phyloP scores from a whole-genome alignment of 2,797 vertebrate species.

The Anniella stebbinsi region DNA sequence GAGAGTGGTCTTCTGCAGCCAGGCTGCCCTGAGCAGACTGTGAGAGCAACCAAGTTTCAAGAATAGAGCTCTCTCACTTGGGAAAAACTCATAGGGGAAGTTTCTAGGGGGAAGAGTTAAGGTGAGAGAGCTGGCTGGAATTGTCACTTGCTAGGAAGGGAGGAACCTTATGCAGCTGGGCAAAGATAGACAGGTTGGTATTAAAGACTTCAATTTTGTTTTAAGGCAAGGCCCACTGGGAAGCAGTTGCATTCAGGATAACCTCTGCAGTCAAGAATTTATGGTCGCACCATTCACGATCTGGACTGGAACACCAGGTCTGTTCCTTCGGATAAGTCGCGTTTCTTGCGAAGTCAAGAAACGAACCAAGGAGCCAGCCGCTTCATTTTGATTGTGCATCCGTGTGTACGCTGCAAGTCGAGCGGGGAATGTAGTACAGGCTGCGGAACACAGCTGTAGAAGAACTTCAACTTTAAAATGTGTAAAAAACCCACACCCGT shows the following conservation, averaged over 20 bases:
- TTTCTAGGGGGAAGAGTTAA: background rate
- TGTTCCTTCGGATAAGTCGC: background rate
- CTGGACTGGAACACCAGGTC: too few relatives aligned
- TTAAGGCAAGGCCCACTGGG: background rate
- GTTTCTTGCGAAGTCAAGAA: constrained; percentile 40
- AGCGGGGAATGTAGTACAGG: background rate
- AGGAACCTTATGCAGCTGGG: background rate
- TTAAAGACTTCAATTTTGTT: background rate
- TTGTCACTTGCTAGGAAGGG: background rate
- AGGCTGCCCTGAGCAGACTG: background rate
- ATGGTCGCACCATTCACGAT: background rate
- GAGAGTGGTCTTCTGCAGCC: background rate
- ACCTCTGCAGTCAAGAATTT: background rate
- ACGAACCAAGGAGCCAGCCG: background rate
- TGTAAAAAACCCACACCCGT: background rate
- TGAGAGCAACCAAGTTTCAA: background rate
- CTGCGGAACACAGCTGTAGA: too few relatives aligned
- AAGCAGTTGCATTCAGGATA: background rate
- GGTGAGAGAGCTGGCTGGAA: too few relatives aligned
- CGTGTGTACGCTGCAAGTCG: constrained; percentile 47
- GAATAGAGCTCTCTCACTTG: background rate
- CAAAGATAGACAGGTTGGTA: background rate
- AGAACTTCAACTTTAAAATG: constrained; percentile 26
- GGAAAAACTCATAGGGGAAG: background rate
- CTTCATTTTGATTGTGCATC: constrained; percentile 31